A percentile compares a stretch with the other conserved stretches of the same genome.
Evolutionary conservation across 35 echinoderm and acorn worm genomes (phyloP).

Genomic region (Apostichopus parvimensis): DNA sequence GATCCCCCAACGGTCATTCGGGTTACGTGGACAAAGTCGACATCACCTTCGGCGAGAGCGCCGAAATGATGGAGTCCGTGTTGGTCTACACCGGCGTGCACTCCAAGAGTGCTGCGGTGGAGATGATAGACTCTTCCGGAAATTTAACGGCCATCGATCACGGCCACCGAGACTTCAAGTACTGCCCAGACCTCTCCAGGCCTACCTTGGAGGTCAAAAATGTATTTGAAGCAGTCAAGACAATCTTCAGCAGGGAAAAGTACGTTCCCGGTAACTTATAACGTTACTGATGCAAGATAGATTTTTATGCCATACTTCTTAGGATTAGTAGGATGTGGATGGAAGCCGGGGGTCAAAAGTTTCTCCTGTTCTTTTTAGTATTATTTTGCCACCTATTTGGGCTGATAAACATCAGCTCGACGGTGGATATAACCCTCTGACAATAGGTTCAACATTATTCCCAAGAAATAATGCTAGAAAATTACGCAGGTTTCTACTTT

Average conservation of each 20-base stretch:
- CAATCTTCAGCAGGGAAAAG: conserved; percentile 73
- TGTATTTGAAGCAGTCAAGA: conserved; percentile 72
- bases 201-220: conserved; percentile 73
- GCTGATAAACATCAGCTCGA: too few species aligned
- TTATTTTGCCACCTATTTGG: too few species aligned
- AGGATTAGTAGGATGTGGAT: too few species aligned
- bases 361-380: too few species aligned
- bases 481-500: too few species aligned
- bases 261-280: conserved; percentile 28
- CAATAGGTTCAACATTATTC: too few species aligned
- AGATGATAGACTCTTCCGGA: conserved; percentile 55
- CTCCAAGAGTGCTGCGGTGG: conserved; percentile 61
- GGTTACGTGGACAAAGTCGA: conserved; percentile 58
- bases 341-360: too few species aligned
- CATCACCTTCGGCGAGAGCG: conserved; percentile 60
- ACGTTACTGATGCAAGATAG: background rate
- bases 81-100: conserved; percentile 89
- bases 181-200: conserved; percentile 60
- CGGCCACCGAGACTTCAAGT: conserved; percentile 88
- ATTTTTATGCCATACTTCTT: too few species aligned
- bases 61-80: conserved; percentile 81
- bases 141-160: conserved; percentile 68
- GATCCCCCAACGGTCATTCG: background rate
- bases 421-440: too few species aligned
- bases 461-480: too few species aligned